Evolutionary conservation across 2,797 vertebrate genomes (phyloP).

Genomic region (Onychomys leucogaster): DNA sequence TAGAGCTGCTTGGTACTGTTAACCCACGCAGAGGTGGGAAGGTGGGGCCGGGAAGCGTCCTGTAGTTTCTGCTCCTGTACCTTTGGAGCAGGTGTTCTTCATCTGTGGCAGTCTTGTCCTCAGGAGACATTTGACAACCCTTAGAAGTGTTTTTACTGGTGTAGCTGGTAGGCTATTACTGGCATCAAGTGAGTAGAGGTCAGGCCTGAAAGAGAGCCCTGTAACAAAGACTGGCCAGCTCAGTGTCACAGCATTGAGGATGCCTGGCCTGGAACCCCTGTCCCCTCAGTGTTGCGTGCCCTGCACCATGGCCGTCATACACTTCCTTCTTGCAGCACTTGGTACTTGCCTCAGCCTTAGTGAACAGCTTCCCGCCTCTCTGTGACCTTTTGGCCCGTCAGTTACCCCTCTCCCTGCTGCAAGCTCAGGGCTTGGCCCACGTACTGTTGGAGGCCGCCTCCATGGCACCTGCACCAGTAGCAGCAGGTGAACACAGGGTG

Average conservation of each 20-base stretch:
- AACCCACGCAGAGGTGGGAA: not conserved
- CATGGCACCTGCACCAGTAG: not conserved
- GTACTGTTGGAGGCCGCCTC: not conserved
- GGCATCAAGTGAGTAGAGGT: not conserved
- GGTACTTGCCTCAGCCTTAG: not conserved
- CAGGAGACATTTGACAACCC: not conserved
- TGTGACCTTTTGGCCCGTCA: accelerated
- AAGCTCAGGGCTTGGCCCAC: not conserved
- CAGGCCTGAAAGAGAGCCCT: not conserved
- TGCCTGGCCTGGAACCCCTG: not conserved
- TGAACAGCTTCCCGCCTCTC: not conserved
- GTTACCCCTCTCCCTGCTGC: not conserved
- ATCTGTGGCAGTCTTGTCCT: not conserved
- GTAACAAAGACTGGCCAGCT: accelerated
- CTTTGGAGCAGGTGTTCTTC: not conserved
- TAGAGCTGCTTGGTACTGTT: not conserved
- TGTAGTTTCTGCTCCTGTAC: not conserved
- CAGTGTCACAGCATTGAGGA: accelerated
- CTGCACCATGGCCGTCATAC: too few relatives aligned
- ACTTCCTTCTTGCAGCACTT: not conserved
- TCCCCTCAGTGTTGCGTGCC: not conserved
- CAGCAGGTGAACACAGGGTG: too few relatives aligned
- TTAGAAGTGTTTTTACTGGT: not conserved
- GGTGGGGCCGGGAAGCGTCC: not conserved
- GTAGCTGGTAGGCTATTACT: not conserved